Conservation (phyloP, 1,140 invertebrate species). For the Trichonephila clavipes region DNA sequence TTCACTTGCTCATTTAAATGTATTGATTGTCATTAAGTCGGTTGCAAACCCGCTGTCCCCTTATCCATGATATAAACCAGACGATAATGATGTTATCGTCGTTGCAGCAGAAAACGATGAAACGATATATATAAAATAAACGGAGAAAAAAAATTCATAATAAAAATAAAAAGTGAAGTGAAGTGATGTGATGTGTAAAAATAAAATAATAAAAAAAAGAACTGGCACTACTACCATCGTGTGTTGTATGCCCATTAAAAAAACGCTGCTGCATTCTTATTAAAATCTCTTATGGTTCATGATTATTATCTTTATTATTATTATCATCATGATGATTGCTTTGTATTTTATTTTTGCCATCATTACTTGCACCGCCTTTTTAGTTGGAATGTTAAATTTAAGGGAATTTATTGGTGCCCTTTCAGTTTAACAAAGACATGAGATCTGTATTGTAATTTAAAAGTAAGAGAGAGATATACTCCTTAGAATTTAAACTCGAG, state of each 20-base stretch:
- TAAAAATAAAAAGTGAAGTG: background rate
- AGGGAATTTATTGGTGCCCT: conserved; percentile 46
- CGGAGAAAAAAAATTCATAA: background rate
- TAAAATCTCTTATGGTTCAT: conserved; percentile 53
- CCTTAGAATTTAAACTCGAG: background rate
- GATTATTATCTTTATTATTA: conserved; percentile 63
- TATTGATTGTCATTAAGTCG: conserved; percentile 74
- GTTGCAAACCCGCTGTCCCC: conserved; percentile 59
- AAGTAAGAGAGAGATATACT: background rate
- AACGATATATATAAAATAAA: conserved; percentile 46
- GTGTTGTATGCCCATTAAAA: conserved; percentile 50
- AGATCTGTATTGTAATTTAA: background rate
- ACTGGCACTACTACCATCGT: background rate
- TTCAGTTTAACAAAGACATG: background rate
- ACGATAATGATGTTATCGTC: conserved; percentile 70
- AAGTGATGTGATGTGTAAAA: background rate
- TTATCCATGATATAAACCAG: conserved; percentile 64
- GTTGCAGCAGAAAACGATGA: conserved; percentile 19
- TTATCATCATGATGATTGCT: conserved; percentile 45
- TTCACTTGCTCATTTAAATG: conserved; percentile 74
- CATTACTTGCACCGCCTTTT: conserved; percentile 33
- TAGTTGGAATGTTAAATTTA: conserved; percentile 59
- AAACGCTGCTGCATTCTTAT: conserved; percentile 47
- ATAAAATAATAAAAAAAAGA: conserved; percentile 1
- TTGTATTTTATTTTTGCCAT: conserved; percentile 18